Evolutionary conservation across 1,140 invertebrate species (phyloP), one percentile per base, ranked within the genome.

Genomic region (Achroia grisella): DNA sequence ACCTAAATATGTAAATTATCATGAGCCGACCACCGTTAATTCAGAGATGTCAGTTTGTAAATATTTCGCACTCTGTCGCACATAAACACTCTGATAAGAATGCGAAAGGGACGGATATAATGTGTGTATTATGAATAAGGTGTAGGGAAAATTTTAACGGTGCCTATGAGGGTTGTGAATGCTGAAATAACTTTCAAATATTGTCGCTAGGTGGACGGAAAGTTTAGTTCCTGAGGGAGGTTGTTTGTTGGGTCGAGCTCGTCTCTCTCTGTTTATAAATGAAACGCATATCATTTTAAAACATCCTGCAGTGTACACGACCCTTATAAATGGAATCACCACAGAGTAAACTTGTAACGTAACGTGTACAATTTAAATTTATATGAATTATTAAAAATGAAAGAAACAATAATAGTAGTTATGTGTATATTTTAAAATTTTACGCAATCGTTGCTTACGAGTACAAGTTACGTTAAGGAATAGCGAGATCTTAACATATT

Each of bases 1-100:
- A 81, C 78, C 78, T 85, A 85, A 85, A 85, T 85, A 85, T 85
- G 78, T 85, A 82, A 85, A 85, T 85, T 82, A 85, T 85, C 75
- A 81, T 85, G 75, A 82, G 71, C 75, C 81, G 81, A 85, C 81
- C 81, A 79, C 68, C 73, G 73, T 81, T 82, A 78, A 81, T 79
- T 79, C 66, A 57, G 64, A 79, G 69, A 79, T 79, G 80, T 80
- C 78, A 80, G 66, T 77, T 74, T 69, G 71, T 67, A 73, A 81
- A 80, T 84, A 80, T 72, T 75, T 68, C 60, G 23, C 10, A 69
- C 66, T 49, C 63, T 1, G 32, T 73, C 54, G 1, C 48, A 32
- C 64, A 30, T 28, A n/a, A 47, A 14, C 15, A 4, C 40, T 32
- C 33, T 10, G 36, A 46, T 31, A 28, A 45, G 15, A 13, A 31